Base-by-base conservation (phyloP, 2,797 vertebrate genomes). In the Paratrypauchen microcephalus region DNA sequence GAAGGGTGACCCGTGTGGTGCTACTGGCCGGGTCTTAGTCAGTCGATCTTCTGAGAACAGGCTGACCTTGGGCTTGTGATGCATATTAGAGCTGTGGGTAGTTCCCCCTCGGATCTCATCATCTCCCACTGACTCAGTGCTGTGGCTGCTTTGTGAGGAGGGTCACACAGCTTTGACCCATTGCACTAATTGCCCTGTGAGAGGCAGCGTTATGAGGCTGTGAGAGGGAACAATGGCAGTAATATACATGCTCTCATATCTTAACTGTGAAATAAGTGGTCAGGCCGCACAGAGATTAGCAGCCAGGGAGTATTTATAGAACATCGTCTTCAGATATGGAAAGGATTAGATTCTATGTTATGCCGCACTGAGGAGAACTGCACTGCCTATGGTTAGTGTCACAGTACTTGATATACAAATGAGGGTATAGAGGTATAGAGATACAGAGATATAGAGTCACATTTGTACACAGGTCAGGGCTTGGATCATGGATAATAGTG, bases 161-260 rank as follows among this genome's bases (percentile, higher is more conserved):
- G 84, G 85, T 88, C 85, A 86, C 76, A 68, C 54, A 68, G 74
- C 15, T 86, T 82, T 81, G 85, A 87, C 80, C 87, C 75, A 21
- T 74, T 82, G 81, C 77, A 85, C 77, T 86, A 86, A 88, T 88
- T 86, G 75, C 70, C 77, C 74, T 71, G 28, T 74, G 84, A 78
- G 75, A 77, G 65, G 45, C 36, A 15, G 15, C 15, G 54, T 23
- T 54, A 67, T 15, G 16, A 45, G 57, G 78, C 54, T 73, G 68
- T 57, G 45, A 50, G 61, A 72, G 68, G 74, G 74, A 79, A 83
- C 79, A 82, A 77, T 82, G 83, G 69, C 63, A 66, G 70, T 11
- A 66, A 69, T 73, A 65, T 65, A 57, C 71, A 66, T 65, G 15
- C 70, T 76, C 66, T 79, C 70, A 68, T 82, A 66, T 76, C 62